Evolutionary conservation across 2,888 invertebrate genomes (phyloP).

Genomic region (Prosopocoilus inquinatus): DNA sequence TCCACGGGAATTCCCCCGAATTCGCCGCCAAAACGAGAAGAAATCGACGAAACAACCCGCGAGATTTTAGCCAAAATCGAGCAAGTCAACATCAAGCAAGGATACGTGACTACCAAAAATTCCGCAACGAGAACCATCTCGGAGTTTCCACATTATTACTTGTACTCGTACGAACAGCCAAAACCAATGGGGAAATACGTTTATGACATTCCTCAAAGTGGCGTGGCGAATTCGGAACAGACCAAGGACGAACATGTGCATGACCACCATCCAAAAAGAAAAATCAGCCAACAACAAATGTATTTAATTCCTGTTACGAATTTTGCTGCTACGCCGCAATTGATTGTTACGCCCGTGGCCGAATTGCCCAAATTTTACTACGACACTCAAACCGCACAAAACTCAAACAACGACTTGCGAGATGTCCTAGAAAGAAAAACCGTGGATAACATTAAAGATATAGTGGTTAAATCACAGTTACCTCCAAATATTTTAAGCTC

Average conservation of each 20-base stretch:
- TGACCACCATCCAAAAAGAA: slow-evolving; percentile 43
- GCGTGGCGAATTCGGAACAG: slow-evolving; percentile 5
- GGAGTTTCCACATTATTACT: slow-evolving; percentile 15
- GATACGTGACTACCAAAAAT: slow-evolving; percentile 30
- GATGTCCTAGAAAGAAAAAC: slow-evolving; percentile 36
- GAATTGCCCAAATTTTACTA: too few species aligned
- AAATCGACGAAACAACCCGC: slow-evolving; percentile 32
- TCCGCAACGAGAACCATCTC: background rate
- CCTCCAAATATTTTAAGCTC: slow-evolving; percentile 13
- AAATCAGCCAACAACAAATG: slow-evolving; percentile 46
- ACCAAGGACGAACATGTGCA: slow-evolving; percentile 36
- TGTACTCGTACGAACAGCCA: slow-evolving; percentile 11
- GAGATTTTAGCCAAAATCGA: slow-evolving; percentile 59
- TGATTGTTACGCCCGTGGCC: too few species aligned
- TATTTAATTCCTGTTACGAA: slow-evolving; percentile 30
- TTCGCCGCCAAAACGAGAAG: background rate
- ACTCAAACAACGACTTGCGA: background rate
- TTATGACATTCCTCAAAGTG: too few species aligned
- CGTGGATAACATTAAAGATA: slow-evolving; percentile 40
- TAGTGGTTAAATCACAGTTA: slow-evolving; percentile 27
- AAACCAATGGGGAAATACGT: slow-evolving; percentile 1
- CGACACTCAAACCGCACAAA: background rate
- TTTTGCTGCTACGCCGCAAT: too few species aligned
- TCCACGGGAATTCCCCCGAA: background rate
- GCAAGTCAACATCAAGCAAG: slow-evolving; percentile 54